Evolutionary conservation across 2,888 invertebrate genomes (phyloP), one percentile per base, ranked within the genome.

Genomic region (Drosophila anceps): DNA sequence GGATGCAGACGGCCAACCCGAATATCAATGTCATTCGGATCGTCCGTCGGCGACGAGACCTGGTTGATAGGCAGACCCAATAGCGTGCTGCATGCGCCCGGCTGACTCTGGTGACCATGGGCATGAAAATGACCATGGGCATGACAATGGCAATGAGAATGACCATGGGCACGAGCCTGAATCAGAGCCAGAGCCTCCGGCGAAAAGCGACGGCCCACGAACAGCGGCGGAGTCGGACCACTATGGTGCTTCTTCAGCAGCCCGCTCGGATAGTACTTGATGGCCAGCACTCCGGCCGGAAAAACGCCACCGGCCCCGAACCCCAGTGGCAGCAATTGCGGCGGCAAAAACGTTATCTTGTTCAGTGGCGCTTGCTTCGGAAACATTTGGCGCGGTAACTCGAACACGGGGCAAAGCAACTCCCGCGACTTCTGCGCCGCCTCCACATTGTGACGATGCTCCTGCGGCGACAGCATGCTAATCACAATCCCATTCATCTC

Each of bases 211-310:
- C 43, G 62, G 10, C 81, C 77, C 24, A 77, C 72, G 13, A 81
- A 76, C 4, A 77, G 24, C 0, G 77, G 39, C 13, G 77, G 77
- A 7, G 81, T 77, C 2, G 13, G 58, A 0, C 77, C 77, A 33
- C 33, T 18, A 15, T 75, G 35, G 6, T 33, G 35, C 2, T 20
- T 0, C 0, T 12, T 6, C 9, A 80, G 9, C 60, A 79, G 4
- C 0, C 64, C 61, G 0, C 9, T 2, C n/a, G 77, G 77, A 61
- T 76, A 77, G 4, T 5, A 63, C 6, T 67, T 63, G 6, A 48
- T 63, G 6, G 76, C 29, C n/a, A 77, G n/a, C 0, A 64, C 76
- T 0, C 77, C 81, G 0, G 53, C 4, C 0, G 13, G 33, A 12
- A 76, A 77, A 1, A 77, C 60, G 2, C 76, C 71, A 12, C 71